Base-by-base conservation (phyloP, 1,140 invertebrate genomes). In the Cyphomyrmex costatus region DNA sequence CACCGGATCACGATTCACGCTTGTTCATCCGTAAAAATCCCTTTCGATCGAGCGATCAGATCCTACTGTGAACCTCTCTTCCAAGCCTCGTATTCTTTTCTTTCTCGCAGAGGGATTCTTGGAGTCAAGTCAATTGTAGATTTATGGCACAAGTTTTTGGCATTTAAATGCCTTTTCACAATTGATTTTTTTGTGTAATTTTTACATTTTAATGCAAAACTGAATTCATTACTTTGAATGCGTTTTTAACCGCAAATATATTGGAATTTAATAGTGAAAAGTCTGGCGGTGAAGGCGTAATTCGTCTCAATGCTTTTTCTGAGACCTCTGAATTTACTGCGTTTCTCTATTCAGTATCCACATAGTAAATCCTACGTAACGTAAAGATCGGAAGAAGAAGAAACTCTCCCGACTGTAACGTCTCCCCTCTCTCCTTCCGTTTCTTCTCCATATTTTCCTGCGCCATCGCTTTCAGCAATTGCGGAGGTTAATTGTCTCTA, bases 401-500 rank as follows among this genome's bases (percentile, higher is more conserved):
- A 33, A 56, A 16, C 6, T 10, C 77, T 79, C 63, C 42, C 53
- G n/a, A 56, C 24, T 27, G n/a, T 8, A 12, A n/a, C n/a, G n/a
- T 3, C 36, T 42, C 33, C 51, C 24, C 24, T 66, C 24, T 66
- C 53, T 19, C 24, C 19, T 46, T 46, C 21, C 36, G 21, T 36
- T 2, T 19, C 0, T 0, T 14, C 24, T 7, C 24, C 24, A 14
- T 42, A 65, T 68, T 89, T 86, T 73, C 79, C 87, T 73, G 66
- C 70, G 76, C 84, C 86, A 86, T 89, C 86, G 82, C 88, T 88
- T 91, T 90, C 92, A 90, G 89, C 77, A 92, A 91, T 92, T 92
- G 89, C 86, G 76, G 83, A 86, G 89, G 91, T 94, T 93, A 93
- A 94, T 93, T 93, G 90, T 10, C 53, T 82, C 92, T 93, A 93